Evolutionary conservation across 2,797 vertebrate species (phyloP), one percentile per base, ranked within the genome.

Genomic region (Harpagifer antarcticus): DNA sequence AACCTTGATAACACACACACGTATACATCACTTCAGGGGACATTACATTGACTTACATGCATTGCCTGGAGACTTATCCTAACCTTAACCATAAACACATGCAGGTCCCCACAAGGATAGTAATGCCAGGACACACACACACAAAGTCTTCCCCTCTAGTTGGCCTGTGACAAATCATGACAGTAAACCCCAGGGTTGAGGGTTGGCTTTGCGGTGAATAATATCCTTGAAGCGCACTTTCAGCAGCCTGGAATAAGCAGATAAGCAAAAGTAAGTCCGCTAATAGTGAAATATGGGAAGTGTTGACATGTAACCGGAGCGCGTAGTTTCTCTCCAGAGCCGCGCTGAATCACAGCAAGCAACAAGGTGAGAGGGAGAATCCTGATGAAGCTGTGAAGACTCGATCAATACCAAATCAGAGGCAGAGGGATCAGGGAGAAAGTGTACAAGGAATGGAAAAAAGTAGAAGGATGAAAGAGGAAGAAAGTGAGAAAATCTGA

Each of bases 371-470:
- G 74, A 10, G 65, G 72, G 78, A 87, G 89, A 92, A 91, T 92
- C 86, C 80, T 90, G 90, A 92, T 92, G 86, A 92, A 92, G 89
- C 79, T 89, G 86, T 87, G 88, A 90, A 63, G 82, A 79, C 80
- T 89, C 85, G 91, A 91, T 93, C 88, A 80, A 92, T 93, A 86
- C 40, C 43, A 49, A 77, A 72, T 77, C 52, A n/a, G 64, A 54
- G 15, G 79, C 50, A 65, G 47, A 31, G 53, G 65, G 52, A 40
- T 19, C 45, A 14, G 16, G 13, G 33, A 37, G 33, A 9, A 9
- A 37, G 8, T 37, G 60, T 31, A n/a, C 0, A 6, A n/a, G 54
- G n/a, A 50, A 57, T 55, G 50, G 17, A 37, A 23, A 33, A 47
- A 37, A 37, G 7, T 6, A 37, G 33, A 37, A 27, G 3, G 27